Conservation (phyloP, 2,888 invertebrate genomes). For the Mythimna impura region DNA sequence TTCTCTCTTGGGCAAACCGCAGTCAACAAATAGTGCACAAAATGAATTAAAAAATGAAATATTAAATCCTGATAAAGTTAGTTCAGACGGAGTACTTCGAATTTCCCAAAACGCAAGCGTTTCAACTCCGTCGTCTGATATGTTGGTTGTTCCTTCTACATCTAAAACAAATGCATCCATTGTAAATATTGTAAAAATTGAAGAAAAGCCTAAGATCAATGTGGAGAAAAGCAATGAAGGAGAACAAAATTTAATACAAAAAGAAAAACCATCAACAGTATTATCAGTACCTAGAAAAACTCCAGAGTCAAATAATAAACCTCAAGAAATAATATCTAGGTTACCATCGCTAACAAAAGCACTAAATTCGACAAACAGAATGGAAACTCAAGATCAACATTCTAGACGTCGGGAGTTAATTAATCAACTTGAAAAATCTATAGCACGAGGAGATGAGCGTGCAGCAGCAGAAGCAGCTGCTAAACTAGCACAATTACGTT, state of each 20-base stretch:
- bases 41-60: conserved; percentile 25
- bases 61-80: conserved; percentile 4
- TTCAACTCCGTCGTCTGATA: background rate
- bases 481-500: conserved; percentile 94
- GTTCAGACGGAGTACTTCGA: conserved; percentile 4
- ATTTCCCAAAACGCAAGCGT: conserved; percentile 7
- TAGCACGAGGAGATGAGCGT: conserved; percentile 94
- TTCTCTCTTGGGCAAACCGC: conserved; percentile 19
- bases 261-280: background rate
- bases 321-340: conserved; percentile 16
- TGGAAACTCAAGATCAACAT: conserved; percentile 74
- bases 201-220: conserved; percentile 24
- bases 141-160: conserved; percentile 27
- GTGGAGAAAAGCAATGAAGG: conserved; percentile 22
- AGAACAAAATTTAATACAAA: conserved; percentile 15
- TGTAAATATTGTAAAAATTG: conserved; percentile 22
- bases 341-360: conserved; percentile 39
- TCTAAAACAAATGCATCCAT: conserved; percentile 30
- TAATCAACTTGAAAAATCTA: conserved; percentile 94
- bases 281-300: conserved; percentile 13
- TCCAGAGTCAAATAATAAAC: conserved; percentile 9
- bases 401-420: conserved; percentile 88
- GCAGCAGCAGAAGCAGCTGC: conserved; percentile 94
- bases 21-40: conserved; percentile 18
- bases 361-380: conserved; percentile 27